Percentiles rank a stretch among this genome's conserved stretches.
These are phyloP conservation scores for Cyanoramphus novaezelandiae DNA, from an alignment of 2,113 vertebrate genomes.

Conservation along the genomic window DNA sequence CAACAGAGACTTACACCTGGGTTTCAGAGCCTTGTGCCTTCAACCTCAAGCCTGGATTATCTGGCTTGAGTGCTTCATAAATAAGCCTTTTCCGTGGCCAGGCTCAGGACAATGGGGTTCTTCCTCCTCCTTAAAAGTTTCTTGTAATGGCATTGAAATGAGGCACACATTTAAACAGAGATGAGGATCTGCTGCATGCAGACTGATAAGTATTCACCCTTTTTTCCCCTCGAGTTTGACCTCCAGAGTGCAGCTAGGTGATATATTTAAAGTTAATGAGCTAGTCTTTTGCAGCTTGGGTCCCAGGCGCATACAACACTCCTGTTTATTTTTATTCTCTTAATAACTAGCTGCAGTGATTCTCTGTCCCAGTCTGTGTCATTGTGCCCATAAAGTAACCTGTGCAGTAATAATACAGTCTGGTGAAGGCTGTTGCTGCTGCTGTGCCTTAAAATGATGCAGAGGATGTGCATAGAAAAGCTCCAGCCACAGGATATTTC, in stretches of 20 bases:
- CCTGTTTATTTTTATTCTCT: conserved; percentile 48
- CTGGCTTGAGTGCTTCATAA: background rate
- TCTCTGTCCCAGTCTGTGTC: background rate
- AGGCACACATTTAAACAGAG: background rate
- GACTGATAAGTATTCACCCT: background rate
- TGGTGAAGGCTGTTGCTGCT: background rate
- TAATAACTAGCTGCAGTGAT: conserved; percentile 23
- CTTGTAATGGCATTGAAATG: background rate
- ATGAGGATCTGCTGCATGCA: background rate
- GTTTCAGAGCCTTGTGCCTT: background rate
- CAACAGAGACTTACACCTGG: background rate
- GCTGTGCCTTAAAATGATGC: background rate
- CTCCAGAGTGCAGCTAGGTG: conserved; percentile 39
- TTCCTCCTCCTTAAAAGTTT: background rate
- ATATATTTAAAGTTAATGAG: conserved; percentile 62
- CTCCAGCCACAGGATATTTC: background rate
- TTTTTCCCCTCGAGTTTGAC: background rate
- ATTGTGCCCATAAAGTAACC: background rate
- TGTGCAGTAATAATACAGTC: background rate
- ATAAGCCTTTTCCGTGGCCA: background rate
- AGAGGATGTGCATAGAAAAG: background rate
- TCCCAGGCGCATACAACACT: background rate
- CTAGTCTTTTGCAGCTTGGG: conserved; percentile 7
- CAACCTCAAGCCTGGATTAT: background rate
- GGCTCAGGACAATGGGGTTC: background rate